Evolutionary conservation across 1,140 invertebrate species (phyloP).

Genomic region (Orchesella cincta): DNA sequence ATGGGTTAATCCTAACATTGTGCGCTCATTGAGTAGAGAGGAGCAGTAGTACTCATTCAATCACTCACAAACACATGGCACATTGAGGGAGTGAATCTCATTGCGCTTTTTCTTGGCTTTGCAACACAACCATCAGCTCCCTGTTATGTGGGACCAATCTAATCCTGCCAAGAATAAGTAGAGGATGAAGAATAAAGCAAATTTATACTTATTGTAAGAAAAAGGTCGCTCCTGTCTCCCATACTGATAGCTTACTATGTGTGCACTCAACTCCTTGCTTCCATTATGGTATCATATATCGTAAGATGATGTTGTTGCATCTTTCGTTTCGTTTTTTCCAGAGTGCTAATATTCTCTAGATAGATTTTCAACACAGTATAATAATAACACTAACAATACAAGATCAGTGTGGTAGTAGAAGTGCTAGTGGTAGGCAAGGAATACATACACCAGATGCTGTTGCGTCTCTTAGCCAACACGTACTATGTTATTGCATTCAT

Average conservation of each 20-base stretch:
- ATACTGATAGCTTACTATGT: background rate
- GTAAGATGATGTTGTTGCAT: background rate
- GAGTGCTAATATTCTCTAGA: background rate
- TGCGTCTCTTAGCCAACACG: constrained; percentile 1
- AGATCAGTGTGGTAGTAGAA: background rate
- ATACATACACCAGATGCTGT: constrained; percentile 21
- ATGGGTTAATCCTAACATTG: background rate
- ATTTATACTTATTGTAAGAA: too few relatives aligned
- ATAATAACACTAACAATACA: constrained; percentile 11
- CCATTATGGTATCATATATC: background rate
- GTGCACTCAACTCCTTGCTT: background rate
- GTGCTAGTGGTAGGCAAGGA: background rate
- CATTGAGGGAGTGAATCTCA: background rate
- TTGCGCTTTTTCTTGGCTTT: too few relatives aligned
- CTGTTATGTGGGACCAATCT: background rate
- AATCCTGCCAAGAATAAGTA: background rate
- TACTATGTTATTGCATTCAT: constrained; percentile 19
- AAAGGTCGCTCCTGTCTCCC: too few relatives aligned
- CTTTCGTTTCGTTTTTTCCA: background rate
- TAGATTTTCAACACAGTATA: background rate
- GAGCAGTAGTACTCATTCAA: constrained; percentile 14
- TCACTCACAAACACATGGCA: constrained; percentile 10
- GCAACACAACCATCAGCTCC: too few relatives aligned
- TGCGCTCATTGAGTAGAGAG: background rate
- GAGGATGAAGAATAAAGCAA: too few relatives aligned